Percentiles rank a stretch among this genome's conserved stretches.
Conservation (phyloP, 1,140 invertebrate species). For the Aphaenogaster rudis region DNA sequence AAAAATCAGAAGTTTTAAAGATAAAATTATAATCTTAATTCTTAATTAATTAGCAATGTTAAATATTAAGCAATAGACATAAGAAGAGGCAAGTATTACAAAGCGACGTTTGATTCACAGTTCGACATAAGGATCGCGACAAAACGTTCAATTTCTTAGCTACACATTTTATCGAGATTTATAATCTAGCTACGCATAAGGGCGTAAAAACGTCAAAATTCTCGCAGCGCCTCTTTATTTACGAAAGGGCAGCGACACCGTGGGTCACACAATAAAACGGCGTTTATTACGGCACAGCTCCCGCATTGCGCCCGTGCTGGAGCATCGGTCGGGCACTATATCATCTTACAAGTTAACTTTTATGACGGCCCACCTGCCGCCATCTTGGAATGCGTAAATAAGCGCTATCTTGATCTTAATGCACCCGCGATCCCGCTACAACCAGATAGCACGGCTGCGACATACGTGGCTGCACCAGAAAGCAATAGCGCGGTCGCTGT, state of each 20-base stretch:
- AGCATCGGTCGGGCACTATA: conserved; percentile 60
- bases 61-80: neutral
- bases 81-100: neutral
- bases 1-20: neutral
- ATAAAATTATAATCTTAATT: neutral
- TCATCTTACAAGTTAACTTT: conserved; percentile 73
- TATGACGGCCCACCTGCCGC: conserved; percentile 68
- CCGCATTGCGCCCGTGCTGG: conserved; percentile 56
- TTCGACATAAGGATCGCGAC: neutral
- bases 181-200: conserved; percentile 31
- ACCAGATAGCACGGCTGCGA: conserved; percentile 28
- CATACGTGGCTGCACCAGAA: conserved; percentile 46
- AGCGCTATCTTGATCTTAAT: conserved; percentile 72
- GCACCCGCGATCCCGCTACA: conserved; percentile 51
- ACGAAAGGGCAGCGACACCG: conserved; percentile 58
- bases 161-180: conserved; percentile 47
- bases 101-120: neutral
- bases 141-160: conserved; percentile 24
- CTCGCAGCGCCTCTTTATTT: conserved; percentile 31
- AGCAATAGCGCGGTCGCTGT: neutral
- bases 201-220: conserved; percentile 54
- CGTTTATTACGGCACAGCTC: conserved; percentile 65
- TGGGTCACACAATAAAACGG: conserved; percentile 56
- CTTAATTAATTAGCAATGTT: neutral
- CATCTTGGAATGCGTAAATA: conserved; percentile 74